Conservation (phyloP, 2,797 vertebrate genomes). For the Rhadinocentrus ornatus region DNA sequence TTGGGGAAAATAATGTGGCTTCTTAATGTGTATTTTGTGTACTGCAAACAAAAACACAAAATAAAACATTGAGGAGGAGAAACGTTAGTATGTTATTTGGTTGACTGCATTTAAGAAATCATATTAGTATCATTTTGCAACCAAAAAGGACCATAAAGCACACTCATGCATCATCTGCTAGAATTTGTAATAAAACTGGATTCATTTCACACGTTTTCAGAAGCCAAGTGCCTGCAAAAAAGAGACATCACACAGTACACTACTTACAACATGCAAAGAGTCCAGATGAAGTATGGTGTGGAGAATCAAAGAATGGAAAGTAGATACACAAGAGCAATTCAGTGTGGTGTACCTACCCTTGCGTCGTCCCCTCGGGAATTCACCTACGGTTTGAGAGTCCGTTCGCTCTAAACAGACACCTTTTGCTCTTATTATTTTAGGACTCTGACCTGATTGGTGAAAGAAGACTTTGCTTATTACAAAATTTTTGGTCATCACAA, state of each 20-base stretch:
- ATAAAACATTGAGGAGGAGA: conserved; percentile 15
- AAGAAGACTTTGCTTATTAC: conserved; percentile 96
- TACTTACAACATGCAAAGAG: conserved; percentile 60
- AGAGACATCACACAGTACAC: conserved; percentile 23
- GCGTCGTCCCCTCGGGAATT: conserved; percentile 92
- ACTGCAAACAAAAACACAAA: conserved; percentile 14
- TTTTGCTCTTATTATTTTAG: conserved; percentile 99
- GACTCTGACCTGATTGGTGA: conserved; percentile 97
- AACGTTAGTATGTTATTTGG: conserved; percentile 34
- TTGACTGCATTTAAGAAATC: conserved; percentile 5
- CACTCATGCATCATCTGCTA: conserved; percentile 35
- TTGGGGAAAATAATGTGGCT: conserved; percentile 16
- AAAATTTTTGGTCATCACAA: conserved; percentile 80
- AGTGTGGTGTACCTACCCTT: conserved; percentile 95
- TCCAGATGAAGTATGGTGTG: conserved; percentile 51
- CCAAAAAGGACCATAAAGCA: conserved; percentile 19
- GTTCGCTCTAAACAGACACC: conserved; percentile 99
- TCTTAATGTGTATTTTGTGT: conserved; percentile 18
- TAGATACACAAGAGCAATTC: conserved; percentile 56
- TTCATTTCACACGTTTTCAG: conserved; percentile 32
- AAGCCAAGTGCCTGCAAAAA: conserved; percentile 25
- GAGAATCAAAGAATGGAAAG: conserved; percentile 60
- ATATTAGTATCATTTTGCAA: neutral
- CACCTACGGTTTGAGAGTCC: conserved; percentile 99
- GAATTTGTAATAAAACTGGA: conserved; percentile 42